Conservation (phyloP, 2,888 invertebrate species). For the Carabus problematicus region DNA sequence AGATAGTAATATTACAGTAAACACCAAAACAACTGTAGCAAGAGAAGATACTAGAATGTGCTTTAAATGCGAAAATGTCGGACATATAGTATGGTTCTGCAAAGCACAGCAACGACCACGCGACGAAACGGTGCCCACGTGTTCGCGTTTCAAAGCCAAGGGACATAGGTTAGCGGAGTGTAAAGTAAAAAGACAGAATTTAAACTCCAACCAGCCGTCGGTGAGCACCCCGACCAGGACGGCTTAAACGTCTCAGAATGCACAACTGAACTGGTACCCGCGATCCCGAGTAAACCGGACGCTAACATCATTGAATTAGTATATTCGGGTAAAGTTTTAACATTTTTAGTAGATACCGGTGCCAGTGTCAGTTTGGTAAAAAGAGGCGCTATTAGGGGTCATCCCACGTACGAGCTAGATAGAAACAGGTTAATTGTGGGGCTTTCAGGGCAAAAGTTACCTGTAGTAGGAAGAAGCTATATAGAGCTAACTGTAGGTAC, state of each 20-base stretch:
- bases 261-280: not conserved
- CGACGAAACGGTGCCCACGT: not conserved
- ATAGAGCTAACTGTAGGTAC: not conserved
- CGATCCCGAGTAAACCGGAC: not conserved
- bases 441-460: not conserved
- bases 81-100: not conserved
- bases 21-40: not conserved
- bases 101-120: not conserved
- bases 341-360: conserved; percentile 1
- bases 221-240: conserved; percentile 1
- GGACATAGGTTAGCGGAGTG: not conserved
- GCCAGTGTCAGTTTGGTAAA: not conserved
- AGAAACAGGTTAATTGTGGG: not conserved
- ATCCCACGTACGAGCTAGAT: not conserved
- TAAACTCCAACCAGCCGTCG: conserved; percentile 9
- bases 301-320: not conserved
- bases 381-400: not conserved
- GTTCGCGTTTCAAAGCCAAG: not conserved
- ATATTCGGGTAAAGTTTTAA: not conserved
- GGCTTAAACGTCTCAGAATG: not conserved
- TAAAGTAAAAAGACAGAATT: not conserved
- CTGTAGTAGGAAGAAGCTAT: not conserved
- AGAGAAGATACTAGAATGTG: not conserved
- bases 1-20: too few relatives aligned
- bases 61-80: not conserved